Percentiles rank a stretch among this genome's conserved stretches.
Evolutionary conservation across 2,113 vertebrate species (phyloP).

Genomic region (Pelodiscus sinensis): DNA sequence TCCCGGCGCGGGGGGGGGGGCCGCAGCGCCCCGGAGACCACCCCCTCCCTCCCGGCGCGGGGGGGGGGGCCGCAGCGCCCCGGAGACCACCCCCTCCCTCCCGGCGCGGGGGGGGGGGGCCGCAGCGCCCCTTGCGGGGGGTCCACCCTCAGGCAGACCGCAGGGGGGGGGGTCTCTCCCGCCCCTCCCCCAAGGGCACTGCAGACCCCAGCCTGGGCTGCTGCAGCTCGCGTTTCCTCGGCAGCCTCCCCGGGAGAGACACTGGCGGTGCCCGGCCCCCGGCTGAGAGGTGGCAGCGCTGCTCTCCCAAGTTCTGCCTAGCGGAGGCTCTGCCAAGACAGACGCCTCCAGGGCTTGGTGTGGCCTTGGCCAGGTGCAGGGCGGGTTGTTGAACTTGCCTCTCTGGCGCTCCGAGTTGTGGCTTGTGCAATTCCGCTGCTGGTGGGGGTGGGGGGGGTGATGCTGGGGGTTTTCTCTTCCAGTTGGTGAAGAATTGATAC

Average conservation of each 20-base stretch:
- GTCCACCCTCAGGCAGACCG: too few species aligned
- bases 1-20: too few species aligned
- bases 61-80: too few species aligned
- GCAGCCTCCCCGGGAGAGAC: too few species aligned
- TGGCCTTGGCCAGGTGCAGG: not conserved
- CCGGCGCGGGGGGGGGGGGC: too few species aligned
- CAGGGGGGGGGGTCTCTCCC: too few species aligned
- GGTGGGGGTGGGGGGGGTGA: too few species aligned
- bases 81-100: too few species aligned
- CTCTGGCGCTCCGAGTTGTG: not conserved
- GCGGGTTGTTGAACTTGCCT: not conserved
- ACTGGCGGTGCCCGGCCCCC: too few species aligned
- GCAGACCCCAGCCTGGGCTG: not conserved
- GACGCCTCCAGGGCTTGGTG: not conserved
- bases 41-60: rapidly evolving
- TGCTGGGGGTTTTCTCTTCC: not conserved
- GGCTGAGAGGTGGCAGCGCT: too few species aligned
- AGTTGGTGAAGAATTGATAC: not conserved
- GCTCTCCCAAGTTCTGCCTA: not conserved
- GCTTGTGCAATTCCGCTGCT: not conserved
- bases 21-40: not conserved
- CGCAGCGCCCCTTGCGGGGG: too few species aligned
- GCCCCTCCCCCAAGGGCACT: not conserved
- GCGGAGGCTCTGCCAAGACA: not conserved
- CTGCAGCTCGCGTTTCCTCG: not conserved